Percentiles rank a stretch among this genome's conserved stretches.
Evolutionary conservation across 2,888 invertebrate genomes (phyloP).

Genomic region (Drosophila flavopinicola): DNA sequence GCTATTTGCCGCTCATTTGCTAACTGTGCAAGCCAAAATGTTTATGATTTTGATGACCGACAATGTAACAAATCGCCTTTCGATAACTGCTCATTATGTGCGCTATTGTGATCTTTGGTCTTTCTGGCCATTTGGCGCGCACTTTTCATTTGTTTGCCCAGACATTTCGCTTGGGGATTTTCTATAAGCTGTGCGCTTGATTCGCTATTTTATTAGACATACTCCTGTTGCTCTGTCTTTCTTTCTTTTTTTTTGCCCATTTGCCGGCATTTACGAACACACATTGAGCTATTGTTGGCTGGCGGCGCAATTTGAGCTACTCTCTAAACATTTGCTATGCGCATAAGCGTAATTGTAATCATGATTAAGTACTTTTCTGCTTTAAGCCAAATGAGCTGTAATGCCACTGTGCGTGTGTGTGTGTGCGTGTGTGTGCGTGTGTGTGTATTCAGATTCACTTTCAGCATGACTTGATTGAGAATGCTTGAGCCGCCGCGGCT

Average conservation of each 20-base stretch:
- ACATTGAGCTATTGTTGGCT: constrained; percentile 29
- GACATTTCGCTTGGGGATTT: constrained; percentile 38
- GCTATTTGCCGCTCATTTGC: constrained; percentile 41
- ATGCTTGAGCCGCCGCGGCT: constrained; percentile 48
- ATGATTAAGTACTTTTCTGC: constrained; percentile 56
- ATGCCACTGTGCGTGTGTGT: constrained; percentile 12
- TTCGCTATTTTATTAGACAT: not conserved
- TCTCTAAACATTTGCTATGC: constrained; percentile 49
- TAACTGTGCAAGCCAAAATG: constrained; percentile 25
- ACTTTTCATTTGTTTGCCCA: constrained; percentile 39
- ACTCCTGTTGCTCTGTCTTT: constrained; percentile 7
- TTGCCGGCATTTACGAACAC: constrained; percentile 36
- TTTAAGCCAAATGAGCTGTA: constrained; percentile 53
- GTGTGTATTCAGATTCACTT: constrained; percentile 71
- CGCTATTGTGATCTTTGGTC: constrained; percentile 49
- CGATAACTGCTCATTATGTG: constrained; percentile 64
- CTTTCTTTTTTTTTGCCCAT: not conserved
- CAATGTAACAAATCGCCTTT: constrained; percentile 51
- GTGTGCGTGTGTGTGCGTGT: constrained; percentile 17
- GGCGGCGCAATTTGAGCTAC: constrained; percentile 51
- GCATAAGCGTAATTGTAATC: constrained; percentile 35
- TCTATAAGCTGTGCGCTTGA: constrained; percentile 2
- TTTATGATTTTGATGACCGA: constrained; percentile 25
- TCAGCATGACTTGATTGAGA: constrained; percentile 70
- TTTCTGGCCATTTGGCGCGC: constrained; percentile 13